Evolutionary conservation across 2,797 vertebrate species (phyloP), one percentile per base, ranked within the genome.

Genomic region (Phyllotis vaccarum): DNA sequence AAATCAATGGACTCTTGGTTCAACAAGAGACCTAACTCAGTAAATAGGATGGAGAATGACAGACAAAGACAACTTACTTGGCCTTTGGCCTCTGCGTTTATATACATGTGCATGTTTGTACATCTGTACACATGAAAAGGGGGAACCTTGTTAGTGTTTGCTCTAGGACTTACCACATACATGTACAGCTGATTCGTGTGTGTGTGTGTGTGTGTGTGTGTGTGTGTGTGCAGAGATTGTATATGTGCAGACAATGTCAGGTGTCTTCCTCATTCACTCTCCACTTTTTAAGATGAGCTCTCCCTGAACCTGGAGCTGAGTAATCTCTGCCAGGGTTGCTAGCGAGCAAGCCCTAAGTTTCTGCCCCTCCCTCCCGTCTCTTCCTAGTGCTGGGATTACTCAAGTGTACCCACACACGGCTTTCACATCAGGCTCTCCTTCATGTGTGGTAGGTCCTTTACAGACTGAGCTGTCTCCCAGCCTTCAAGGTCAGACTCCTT

Each of bases 331-430:
- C 52, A 13, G 34, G 22, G 46, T n/a, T 34, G 83, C 43, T 86
- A 37, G 46, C 31, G 62, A 37, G 31, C 43, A 24, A 24, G 43
- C 46, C 68, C 46, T 22, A 54, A 66, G 64, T 8, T 37, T 27
- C 8, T 1, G 0, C 29, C 37, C 2, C 29, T 29, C 46, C 54
- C 46, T 49, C 19, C 3, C n/a, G n/a, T n/a, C n/a, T n/a, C n/a
- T n/a, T n/a, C n/a, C 22, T 6, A 5, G 31, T 27, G 46, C 64
- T 37, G 46, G 22, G 83, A 17, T 34, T 19, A 24, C 14, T 49
- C 46, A 49, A n/a, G n/a, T 49, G 46, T 49, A 49, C 46, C 46
- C 46, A 5, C 46, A 49, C 46, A 49, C 9, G 46, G 46, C 46
- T 49, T 49, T 49, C 46, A 49, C 5, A 49, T 37, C 66, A 4